A percentile compares a stretch with the other conserved stretches of the same genome.
phyloP scores from a whole-genome alignment of 2,113 vertebrate genomes.

The Ciconia maguari region DNA sequence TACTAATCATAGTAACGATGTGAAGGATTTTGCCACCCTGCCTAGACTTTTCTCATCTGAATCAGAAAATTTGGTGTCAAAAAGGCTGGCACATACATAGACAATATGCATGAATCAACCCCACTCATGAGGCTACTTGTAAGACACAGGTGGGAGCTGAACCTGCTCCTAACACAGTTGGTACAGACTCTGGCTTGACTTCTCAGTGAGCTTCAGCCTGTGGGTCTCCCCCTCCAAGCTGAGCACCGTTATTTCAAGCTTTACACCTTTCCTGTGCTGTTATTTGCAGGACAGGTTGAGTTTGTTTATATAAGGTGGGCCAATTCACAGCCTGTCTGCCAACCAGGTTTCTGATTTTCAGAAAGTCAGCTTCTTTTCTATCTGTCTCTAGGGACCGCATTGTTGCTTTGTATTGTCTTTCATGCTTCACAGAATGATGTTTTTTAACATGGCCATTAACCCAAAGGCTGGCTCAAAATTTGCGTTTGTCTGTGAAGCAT shows the following conservation, averaged over 20 bases:
- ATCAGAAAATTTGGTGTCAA: neutral
- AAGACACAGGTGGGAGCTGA: neutral
- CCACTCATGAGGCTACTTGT: no score
- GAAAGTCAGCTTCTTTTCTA: neutral
- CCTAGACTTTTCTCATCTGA: neutral
- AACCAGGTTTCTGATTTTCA: neutral
- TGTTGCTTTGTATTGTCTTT: neutral
- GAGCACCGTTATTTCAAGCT: neutral
- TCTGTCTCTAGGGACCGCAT: neutral
- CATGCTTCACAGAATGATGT: neutral
- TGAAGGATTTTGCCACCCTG: neutral
- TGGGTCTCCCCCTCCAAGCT: neutral
- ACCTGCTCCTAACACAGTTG: neutral
- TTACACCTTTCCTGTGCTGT: neutral
- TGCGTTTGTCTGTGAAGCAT: neutral
- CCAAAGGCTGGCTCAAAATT: neutral
- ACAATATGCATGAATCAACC: neutral
- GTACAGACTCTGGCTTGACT: neutral
- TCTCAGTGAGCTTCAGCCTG: neutral
- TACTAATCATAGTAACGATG: neutral
- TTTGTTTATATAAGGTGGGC: neutral
- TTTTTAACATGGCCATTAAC: neutral
- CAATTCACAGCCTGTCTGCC: neutral
- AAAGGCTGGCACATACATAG: neutral
- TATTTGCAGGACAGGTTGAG: neutral